phyloP scores from a whole-genome alignment of 64 coral and sea anemone genomes.

The Montipora sp. region DNA sequence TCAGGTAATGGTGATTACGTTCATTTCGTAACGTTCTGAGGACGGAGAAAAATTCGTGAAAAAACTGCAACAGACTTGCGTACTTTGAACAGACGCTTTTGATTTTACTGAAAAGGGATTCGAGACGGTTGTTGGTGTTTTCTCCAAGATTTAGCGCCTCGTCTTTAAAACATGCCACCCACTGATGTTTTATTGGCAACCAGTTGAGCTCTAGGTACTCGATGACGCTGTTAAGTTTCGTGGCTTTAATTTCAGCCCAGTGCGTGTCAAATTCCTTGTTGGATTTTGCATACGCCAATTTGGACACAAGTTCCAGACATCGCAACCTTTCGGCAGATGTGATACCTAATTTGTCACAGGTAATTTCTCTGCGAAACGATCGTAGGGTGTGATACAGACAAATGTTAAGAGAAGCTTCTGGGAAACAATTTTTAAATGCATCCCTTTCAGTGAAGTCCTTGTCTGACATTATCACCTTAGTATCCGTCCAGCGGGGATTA shows the following conservation, averaged over 20 bases:
- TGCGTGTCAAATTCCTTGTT: constrained; percentile 3
- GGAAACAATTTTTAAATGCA: constrained; percentile 52
- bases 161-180: constrained; percentile 66
- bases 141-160: constrained; percentile 62
- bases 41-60: constrained; percentile 33
- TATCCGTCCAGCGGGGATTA: constrained; percentile 15
- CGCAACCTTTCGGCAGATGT: constrained; percentile 47
- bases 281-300: constrained; percentile 18
- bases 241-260: constrained; percentile 17
- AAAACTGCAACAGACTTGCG: constrained; percentile 56
- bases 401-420: constrained; percentile 13
- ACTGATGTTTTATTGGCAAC: constrained; percentile 69
- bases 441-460: constrained; percentile 52
- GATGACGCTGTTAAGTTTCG: constrained; percentile 42
- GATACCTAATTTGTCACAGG: constrained; percentile 42
- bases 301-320: constrained; percentile 44
- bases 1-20: constrained; percentile 43
- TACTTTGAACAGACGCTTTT: constrained; percentile 65
- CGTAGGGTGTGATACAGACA: constrained; percentile 34
- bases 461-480: constrained; percentile 50
- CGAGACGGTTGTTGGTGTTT: constrained; percentile 45
- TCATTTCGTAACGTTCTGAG: constrained; percentile 38
- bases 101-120: constrained; percentile 52
- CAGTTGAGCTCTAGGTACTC: constrained; percentile 70
- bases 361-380: constrained; percentile 51